Evolutionary conservation across 2,888 invertebrate genomes (phyloP).

Genomic region (Matsumyia berberina): DNA sequence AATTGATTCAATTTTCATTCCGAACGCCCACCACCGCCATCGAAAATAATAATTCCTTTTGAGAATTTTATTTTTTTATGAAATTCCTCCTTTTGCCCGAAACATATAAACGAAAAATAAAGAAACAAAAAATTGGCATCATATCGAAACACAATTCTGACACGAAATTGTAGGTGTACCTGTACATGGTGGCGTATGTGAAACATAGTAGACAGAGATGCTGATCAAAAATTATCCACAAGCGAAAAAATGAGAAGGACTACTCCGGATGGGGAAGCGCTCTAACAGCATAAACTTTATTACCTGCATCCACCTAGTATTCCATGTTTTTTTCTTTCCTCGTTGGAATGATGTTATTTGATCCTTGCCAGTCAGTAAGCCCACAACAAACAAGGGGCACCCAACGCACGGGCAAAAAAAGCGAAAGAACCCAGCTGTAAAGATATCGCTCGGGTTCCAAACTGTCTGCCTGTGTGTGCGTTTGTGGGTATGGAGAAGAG

Average conservation of each 20-base stretch:
- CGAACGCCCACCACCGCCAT: conserved; percentile 8
- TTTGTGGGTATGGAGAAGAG: conserved; percentile 1
- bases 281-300: conserved; percentile 62
- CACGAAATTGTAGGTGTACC: conserved; percentile 8
- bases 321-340: conserved; percentile 28
- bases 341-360: conserved; percentile 54
- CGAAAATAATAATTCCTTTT: conserved; percentile 62
- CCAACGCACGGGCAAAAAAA: conserved; percentile 21
- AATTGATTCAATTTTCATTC: conserved; percentile 71
- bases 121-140: conserved; percentile 30
- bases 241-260: conserved; percentile 3
- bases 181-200: conserved; percentile 42
- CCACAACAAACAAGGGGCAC: conserved; percentile 20
- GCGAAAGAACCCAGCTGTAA: background rate
- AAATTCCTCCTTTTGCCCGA: conserved; percentile 34
- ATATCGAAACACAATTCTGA: conserved; percentile 25
- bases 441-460: conserved; percentile 48
- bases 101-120: conserved; percentile 41
- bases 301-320: conserved; percentile 46
- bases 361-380: conserved; percentile 57
- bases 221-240: conserved; percentile 35
- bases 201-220: conserved; percentile 12
- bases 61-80: conserved; percentile 46
- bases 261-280: conserved; percentile 8
- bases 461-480: background rate